A percentile compares a stretch with the other conserved stretches of the same genome.
Evolutionary conservation across 2,797 vertebrate species (phyloP).

Genomic region (Enteromius afrohamiltoni): DNA sequence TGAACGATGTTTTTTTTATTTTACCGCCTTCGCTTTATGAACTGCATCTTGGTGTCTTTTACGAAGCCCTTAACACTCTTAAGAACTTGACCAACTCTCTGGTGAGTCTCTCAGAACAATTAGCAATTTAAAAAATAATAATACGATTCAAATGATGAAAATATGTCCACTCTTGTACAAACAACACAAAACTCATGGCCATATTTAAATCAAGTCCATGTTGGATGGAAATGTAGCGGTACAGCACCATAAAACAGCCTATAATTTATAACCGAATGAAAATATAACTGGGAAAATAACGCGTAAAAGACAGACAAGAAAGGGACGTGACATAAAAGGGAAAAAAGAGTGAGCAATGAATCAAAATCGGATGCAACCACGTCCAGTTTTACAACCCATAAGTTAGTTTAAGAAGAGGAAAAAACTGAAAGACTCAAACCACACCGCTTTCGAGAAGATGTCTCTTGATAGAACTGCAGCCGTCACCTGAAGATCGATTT

Average conservation of each 20-base stretch:
- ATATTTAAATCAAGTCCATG: background rate
- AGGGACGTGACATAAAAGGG: background rate
- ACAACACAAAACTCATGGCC: conserved; percentile 3
- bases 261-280: background rate
- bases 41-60: conserved; percentile 7
- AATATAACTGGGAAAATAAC: background rate
- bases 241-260: background rate
- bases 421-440: conserved; percentile 29
- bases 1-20: conserved; percentile 8
- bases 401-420: conserved; percentile 4
- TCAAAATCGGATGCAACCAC: conserved; percentile 6
- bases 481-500: conserved; percentile 28
- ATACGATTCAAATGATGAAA: conserved; percentile 65
- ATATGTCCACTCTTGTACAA: conserved; percentile 64
- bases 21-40: background rate
- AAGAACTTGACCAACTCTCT: conserved; percentile 26
- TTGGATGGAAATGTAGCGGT: background rate
- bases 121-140: background rate
- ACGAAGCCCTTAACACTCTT: background rate
- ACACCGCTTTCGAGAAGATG: conserved; percentile 5
- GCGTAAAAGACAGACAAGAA: background rate
- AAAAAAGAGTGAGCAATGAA: background rate
- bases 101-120: conserved; percentile 11
- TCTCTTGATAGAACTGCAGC: conserved; percentile 2
- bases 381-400: conserved; percentile 3